These are phyloP conservation scores for Phalloptychus januarius DNA, from an alignment of 2,797 vertebrate species.

Conservation along the genomic window DNA sequence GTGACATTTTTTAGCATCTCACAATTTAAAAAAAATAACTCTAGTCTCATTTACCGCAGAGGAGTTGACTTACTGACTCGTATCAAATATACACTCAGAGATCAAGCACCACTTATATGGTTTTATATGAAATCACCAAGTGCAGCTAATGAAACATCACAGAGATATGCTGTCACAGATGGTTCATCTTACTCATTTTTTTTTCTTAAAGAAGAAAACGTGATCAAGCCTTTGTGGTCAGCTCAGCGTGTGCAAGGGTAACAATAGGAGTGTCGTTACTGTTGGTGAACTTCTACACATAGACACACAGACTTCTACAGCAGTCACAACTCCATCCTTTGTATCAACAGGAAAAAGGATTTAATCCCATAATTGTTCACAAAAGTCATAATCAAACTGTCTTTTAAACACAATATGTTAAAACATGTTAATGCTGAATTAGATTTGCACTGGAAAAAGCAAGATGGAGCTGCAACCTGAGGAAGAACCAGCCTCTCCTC, in stretches of 20 bases:
- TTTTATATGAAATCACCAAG: slow-evolving; percentile 20
- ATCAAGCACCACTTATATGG: not conserved
- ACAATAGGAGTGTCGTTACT: not conserved
- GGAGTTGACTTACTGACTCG: slow-evolving; percentile 10
- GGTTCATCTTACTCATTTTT: not conserved
- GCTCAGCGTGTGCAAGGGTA: not conserved
- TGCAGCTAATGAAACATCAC: slow-evolving; percentile 1
- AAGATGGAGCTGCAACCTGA: slow-evolving; percentile 2
- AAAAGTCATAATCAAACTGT: not conserved
- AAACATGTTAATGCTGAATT: not conserved
- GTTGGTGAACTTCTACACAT: not conserved
- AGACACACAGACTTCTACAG: not conserved
- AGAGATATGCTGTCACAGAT: not conserved
- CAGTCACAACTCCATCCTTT: not conserved
- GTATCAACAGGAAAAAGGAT: not conserved
- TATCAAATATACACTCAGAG: not conserved
- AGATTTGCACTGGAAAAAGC: not conserved
- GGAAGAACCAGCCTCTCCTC: not conserved
- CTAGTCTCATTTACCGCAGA: slow-evolving; percentile 32
- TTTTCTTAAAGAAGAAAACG: not conserved
- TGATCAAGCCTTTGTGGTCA: not conserved
- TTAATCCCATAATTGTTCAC: not conserved
- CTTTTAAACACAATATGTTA: not conserved
- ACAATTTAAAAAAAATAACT: slow-evolving; percentile 36
- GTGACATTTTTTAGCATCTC: slow-evolving; percentile 52